These are phyloP conservation scores for Drosophila putrida DNA, from an alignment of 2,888 invertebrate genomes.

Conservation along the genomic window DNA sequence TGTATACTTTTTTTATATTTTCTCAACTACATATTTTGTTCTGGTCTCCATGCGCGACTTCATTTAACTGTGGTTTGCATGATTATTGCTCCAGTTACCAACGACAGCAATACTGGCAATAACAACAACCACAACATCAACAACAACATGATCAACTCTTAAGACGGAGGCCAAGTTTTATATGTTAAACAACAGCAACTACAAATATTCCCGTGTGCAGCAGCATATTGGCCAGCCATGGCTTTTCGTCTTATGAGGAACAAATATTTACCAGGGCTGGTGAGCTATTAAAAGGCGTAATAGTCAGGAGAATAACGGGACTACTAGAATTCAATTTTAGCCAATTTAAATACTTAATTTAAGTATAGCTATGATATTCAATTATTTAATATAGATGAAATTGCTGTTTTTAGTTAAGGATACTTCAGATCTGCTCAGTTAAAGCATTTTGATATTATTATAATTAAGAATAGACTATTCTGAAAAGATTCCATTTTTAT, in stretches of 20 bases:
- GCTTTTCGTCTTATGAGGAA: slow-evolving; percentile 1
- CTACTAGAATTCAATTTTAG: not conserved
- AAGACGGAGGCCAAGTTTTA: slow-evolving; percentile 40
- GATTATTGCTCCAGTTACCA: slow-evolving; percentile 81
- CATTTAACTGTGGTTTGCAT: slow-evolving; percentile 76
- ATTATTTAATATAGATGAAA: not conserved
- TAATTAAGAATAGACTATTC: not conserved
- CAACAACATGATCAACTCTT: slow-evolving; percentile 30
- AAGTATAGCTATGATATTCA: not conserved
- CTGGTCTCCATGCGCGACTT: slow-evolving; percentile 73
- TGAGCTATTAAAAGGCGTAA: not conserved
- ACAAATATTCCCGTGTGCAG: slow-evolving; percentile 36
- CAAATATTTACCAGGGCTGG: slow-evolving; percentile 2
- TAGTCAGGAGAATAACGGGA: not conserved
- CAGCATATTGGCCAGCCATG: slow-evolving; percentile 13
- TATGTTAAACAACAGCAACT: slow-evolving; percentile 59
- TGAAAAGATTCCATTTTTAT: not conserved
- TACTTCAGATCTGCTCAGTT: not conserved
- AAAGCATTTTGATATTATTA: not conserved
- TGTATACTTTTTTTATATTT: slow-evolving; percentile 8
- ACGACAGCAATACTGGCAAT: slow-evolving; percentile 44
- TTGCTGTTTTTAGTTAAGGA: not conserved
- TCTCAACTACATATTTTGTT: slow-evolving; percentile 38
- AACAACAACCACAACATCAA: slow-evolving; percentile 24
- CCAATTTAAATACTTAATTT: not conserved